phyloP scores from a whole-genome alignment of 1,140 invertebrate species.

The Scylla paramamosain region DNA sequence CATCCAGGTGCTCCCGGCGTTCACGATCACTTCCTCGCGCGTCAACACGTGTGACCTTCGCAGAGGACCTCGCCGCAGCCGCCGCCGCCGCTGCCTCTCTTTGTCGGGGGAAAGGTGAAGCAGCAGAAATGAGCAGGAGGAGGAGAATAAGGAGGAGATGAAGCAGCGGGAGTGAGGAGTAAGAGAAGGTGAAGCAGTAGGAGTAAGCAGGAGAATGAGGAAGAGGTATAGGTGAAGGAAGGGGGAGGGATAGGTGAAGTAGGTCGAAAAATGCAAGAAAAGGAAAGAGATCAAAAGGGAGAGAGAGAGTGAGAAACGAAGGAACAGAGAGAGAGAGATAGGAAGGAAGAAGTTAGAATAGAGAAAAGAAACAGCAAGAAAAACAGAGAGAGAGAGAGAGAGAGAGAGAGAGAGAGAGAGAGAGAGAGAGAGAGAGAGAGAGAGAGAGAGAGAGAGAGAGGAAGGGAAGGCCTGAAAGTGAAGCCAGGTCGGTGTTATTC shows the following conservation, averaged over 20 bases:
- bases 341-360: not conserved
- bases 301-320: not conserved
- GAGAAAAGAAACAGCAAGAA: not conserved
- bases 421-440: conserved; percentile 31
- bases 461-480: not conserved
- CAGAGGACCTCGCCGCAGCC: not conserved
- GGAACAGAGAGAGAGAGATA: not conserved
- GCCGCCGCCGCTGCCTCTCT: too few relatives aligned
- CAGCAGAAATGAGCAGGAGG: not conserved
- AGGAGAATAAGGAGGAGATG: not conserved
- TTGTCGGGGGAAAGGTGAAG: not conserved
- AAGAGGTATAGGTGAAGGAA: not conserved
- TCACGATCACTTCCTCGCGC: not conserved
- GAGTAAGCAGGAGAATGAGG: not conserved
- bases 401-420: conserved; percentile 44
- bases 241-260: too few relatives aligned
- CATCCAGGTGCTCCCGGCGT: not conserved
- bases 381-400: not conserved
- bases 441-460: conserved; percentile 26
- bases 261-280: not conserved
- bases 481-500: conserved; percentile 27
- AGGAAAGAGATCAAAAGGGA: not conserved
- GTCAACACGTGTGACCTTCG: conserved; percentile 1
- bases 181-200: not conserved
- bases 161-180: too few relatives aligned